Evolutionary conservation across 2,888 invertebrate species (phyloP).

Genomic region (Bellardia bayeri): DNA sequence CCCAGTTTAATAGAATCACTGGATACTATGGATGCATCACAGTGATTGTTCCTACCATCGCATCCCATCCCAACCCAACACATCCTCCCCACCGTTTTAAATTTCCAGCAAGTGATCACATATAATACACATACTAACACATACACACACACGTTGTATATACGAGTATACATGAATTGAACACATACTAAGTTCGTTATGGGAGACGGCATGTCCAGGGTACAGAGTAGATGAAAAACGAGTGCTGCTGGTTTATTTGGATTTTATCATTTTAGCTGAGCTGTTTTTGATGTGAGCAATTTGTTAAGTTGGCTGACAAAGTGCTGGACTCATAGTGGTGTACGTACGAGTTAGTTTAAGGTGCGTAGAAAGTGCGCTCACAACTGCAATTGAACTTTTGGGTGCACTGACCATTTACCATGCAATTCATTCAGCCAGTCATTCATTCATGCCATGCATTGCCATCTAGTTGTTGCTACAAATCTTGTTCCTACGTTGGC

Average conservation of each 20-base stretch:
- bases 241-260: constrained; percentile 70
- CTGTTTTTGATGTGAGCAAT: constrained; percentile 75
- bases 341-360: constrained; percentile 44
- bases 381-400: constrained; percentile 77
- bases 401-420: constrained; percentile 74
- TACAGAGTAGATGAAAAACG: constrained; percentile 62
- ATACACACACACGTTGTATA: background rate
- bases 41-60: background rate
- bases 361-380: constrained; percentile 77
- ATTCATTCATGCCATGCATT: constrained; percentile 33
- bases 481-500: background rate
- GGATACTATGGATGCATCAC: background rate
- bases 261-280: constrained; percentile 62
- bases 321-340: constrained; percentile 27
- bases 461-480: constrained; percentile 19
- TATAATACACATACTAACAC: background rate
- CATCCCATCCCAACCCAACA: background rate
- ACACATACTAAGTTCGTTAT: constrained; percentile 6
- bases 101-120: background rate
- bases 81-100: constrained; percentile 9
- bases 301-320: constrained; percentile 82
- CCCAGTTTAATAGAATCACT: constrained; percentile 26
- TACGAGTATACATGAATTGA: constrained; percentile 1
- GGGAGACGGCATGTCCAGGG: constrained; percentile 2
- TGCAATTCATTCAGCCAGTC: constrained; percentile 58